These are phyloP conservation scores for Rugalucina vietnamica DNA, from an alignment of 2,888 invertebrate species.

Conservation along the genomic window DNA sequence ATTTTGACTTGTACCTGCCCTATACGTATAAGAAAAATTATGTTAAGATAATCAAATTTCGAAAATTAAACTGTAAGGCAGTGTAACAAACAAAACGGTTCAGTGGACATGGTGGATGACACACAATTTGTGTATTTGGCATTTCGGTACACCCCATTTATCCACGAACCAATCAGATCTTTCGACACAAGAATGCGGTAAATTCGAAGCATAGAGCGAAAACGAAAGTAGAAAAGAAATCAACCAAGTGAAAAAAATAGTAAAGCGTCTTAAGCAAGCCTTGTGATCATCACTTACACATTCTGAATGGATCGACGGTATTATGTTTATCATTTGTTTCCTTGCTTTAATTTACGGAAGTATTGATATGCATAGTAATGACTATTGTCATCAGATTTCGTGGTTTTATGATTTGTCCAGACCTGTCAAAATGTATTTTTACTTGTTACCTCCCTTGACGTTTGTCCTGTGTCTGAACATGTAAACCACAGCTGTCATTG, in stretches of 20 bases:
- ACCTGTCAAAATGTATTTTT: neutral
- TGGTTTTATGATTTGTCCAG: neutral
- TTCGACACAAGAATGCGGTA: conserved; percentile 52
- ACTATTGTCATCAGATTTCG: neutral
- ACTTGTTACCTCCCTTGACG: neutral
- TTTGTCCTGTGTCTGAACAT: neutral
- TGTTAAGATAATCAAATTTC: too few species aligned
- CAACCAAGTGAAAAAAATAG: neutral
- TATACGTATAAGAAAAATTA: too few species aligned
- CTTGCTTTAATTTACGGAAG: too few species aligned
- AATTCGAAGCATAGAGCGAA: conserved; percentile 61
- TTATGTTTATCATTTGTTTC: too few species aligned
- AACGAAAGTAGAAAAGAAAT: neutral
- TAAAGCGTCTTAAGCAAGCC: neutral
- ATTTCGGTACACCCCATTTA: too few species aligned
- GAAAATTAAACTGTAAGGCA: too few species aligned
- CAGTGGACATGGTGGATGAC: too few species aligned
- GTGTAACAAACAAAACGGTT: too few species aligned
- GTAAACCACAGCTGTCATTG: neutral
- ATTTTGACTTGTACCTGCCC: too few species aligned
- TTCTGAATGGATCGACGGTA: neutral
- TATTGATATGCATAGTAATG: too few species aligned
- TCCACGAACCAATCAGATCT: conserved; percentile 50
- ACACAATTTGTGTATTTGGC: too few species aligned
- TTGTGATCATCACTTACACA: too few species aligned